These are phyloP conservation scores for Hydriomena furcata DNA, from an alignment of 2,888 invertebrate genomes.

Conservation along the genomic window DNA sequence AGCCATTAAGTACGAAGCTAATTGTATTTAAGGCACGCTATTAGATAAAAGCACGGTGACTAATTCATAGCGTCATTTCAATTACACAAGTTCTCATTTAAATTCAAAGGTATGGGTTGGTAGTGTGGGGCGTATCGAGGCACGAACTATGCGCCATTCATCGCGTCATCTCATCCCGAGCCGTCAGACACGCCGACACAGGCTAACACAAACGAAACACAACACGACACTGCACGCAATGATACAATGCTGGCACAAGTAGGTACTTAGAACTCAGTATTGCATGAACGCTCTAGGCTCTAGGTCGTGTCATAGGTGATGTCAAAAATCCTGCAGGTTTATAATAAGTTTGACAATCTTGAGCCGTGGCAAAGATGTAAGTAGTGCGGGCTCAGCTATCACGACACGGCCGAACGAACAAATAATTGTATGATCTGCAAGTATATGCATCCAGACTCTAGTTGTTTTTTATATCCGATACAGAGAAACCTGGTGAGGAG, in stretches of 20 bases:
- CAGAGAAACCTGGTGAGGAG: no score
- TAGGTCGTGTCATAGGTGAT: neutral
- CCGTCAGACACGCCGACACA: conserved; percentile 26
- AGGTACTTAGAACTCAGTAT: neutral
- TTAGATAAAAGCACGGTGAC: conserved; percentile 36
- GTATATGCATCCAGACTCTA: no score
- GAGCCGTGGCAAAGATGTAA: no score
- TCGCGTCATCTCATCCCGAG: conserved; percentile 59
- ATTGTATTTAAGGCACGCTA: conserved; percentile 32
- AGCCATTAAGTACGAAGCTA: conserved; percentile 33
- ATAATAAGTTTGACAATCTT: no score
- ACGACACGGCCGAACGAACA: no score
- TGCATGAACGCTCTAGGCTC: conserved; percentile 4
- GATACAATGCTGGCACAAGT: neutral
- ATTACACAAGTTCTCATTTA: conserved; percentile 74
- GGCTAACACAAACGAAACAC: neutral
- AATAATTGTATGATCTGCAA: no score
- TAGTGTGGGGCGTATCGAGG: conserved; percentile 69
- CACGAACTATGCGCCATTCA: conserved; percentile 68
- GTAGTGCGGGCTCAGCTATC: no score
- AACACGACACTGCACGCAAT: conserved; percentile 4
- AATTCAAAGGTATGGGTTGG: conserved; percentile 63
- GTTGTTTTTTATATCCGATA: no score
- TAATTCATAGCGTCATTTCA: conserved; percentile 64
- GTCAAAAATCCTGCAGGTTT: neutral